phyloP scores from a whole-genome alignment of 2,888 invertebrate genomes.

The Gasteruption jaculator region DNA sequence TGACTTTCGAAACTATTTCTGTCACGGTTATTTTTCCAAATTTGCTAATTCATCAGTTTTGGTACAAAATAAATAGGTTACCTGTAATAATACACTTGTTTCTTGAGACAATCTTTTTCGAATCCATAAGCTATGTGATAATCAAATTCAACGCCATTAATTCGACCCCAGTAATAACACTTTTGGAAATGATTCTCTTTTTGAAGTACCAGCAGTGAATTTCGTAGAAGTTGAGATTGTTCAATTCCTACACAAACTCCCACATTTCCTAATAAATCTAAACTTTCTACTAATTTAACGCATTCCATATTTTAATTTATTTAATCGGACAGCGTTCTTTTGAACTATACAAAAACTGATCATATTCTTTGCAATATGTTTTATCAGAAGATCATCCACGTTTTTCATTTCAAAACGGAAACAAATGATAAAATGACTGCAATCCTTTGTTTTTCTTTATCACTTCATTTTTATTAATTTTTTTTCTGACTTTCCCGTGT shows the following conservation, averaged over 20 bases:
- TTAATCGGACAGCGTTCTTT: no score
- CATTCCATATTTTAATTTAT: slow-evolving; percentile 62
- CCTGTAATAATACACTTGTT: slow-evolving; percentile 76
- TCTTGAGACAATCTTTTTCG: slow-evolving; percentile 65
- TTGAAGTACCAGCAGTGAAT: slow-evolving; percentile 73
- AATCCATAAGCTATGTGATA: slow-evolving; percentile 83
- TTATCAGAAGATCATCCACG: no score
- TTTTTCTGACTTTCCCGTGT: no score
- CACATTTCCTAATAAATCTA: slow-evolving; percentile 58
- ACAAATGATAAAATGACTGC: no score
- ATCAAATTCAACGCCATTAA: slow-evolving; percentile 70
- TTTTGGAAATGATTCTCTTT: slow-evolving; percentile 79
- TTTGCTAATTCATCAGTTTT: no score
- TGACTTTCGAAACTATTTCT: no score
- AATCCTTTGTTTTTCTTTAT: no score
- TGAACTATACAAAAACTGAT: no score
- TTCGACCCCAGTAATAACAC: slow-evolving; percentile 83
- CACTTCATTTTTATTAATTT: no score
- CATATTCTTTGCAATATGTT: no score
- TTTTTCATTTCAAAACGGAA: no score
- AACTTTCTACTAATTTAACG: slow-evolving; percentile 52
- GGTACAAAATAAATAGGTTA: slow-evolving; percentile 32
- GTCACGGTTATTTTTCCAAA: no score
- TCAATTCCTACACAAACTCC: slow-evolving; percentile 72
- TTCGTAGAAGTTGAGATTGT: slow-evolving; percentile 68